A percentile compares a stretch with the other conserved stretches of the same genome.
Conservation (phyloP, 2,113 vertebrate species). For the Uropsilus gracilis region DNA sequence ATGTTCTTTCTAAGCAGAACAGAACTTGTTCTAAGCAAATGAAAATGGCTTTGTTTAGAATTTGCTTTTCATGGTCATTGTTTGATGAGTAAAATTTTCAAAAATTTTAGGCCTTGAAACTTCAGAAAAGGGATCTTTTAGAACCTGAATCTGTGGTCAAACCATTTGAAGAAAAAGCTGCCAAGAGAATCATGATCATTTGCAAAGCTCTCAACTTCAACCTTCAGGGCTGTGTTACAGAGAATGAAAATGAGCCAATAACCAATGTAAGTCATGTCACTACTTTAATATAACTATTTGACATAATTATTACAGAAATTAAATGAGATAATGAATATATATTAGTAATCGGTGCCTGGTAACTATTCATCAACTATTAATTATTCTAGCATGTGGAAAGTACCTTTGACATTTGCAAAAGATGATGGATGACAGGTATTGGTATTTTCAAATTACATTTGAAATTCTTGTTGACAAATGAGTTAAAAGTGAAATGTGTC, state of each 20-base stretch:
- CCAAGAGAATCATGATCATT: slow-evolving; percentile 92
- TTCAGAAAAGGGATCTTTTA: slow-evolving; percentile 88
- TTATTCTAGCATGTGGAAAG: neutral
- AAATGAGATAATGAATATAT: neutral
- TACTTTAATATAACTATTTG: neutral
- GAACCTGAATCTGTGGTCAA: slow-evolving; percentile 85
- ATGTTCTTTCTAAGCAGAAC: neutral
- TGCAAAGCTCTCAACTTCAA: slow-evolving; percentile 93
- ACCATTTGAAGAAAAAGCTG: slow-evolving; percentile 94
- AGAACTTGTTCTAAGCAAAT: neutral
- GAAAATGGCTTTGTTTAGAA: neutral
- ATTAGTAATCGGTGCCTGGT: neutral
- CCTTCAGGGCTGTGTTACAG: slow-evolving; percentile 95
- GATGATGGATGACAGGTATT: neutral
- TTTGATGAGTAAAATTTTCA: neutral
- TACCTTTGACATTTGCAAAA: neutral
- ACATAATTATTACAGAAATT: neutral
- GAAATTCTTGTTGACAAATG: neutral
- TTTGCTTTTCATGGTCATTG: neutral
- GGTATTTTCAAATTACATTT: neutral
- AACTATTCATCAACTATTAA: neutral
- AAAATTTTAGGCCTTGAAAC: slow-evolving; percentile 88
- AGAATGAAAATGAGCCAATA: slow-evolving; percentile 91
- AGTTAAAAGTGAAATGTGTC: neutral
- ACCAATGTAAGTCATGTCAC: slow-evolving; percentile 91